These are phyloP conservation scores for Gila robusta DNA, from an alignment of 2,797 vertebrate species.

Conservation along the genomic window DNA sequence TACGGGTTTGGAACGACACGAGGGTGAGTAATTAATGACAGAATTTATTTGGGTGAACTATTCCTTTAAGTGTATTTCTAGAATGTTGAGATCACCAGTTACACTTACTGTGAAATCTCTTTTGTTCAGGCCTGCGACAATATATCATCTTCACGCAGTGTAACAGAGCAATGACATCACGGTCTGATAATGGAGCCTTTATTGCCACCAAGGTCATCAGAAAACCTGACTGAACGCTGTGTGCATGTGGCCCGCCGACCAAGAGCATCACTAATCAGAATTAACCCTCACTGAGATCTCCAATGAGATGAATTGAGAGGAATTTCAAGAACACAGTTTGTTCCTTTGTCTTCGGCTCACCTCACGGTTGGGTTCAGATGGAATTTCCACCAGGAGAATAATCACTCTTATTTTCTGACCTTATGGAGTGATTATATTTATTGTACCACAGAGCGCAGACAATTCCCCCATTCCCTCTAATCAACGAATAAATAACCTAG, in stretches of 20 bases:
- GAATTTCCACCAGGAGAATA: conserved; percentile 50
- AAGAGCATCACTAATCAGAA: conserved; percentile 45
- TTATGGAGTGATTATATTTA: conserved; percentile 44
- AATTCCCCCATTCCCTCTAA: conserved; percentile 31
- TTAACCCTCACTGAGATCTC: conserved; percentile 30
- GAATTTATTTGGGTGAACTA: too few relatives aligned
- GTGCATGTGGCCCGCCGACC: conserved; percentile 6
- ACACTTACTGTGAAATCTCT: conserved; percentile 45
- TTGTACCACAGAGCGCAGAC: not conserved
- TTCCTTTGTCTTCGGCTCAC: conserved; percentile 32
- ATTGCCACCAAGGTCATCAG: conserved; percentile 57
- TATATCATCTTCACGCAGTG: conserved; percentile 48
- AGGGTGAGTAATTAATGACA: too few relatives aligned
- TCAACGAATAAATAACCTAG: conserved; percentile 4
- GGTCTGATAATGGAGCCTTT: conserved; percentile 52
- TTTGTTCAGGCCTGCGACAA: conserved; percentile 39
- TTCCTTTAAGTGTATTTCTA: conserved; percentile 6
- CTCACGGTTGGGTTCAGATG: conserved; percentile 47
- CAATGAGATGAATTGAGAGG: conserved; percentile 15
- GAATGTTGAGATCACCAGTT: conserved; percentile 35
- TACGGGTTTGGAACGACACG: too few relatives aligned
- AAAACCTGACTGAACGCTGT: conserved; percentile 28
- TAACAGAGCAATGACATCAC: conserved; percentile 60
- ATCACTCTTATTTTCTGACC: conserved; percentile 34
- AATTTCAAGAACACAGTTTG: conserved; percentile 6